Evolutionary conservation across 2,888 invertebrate genomes (phyloP), one percentile per base, ranked within the genome.

Genomic region (Ditula angustiorana): DNA sequence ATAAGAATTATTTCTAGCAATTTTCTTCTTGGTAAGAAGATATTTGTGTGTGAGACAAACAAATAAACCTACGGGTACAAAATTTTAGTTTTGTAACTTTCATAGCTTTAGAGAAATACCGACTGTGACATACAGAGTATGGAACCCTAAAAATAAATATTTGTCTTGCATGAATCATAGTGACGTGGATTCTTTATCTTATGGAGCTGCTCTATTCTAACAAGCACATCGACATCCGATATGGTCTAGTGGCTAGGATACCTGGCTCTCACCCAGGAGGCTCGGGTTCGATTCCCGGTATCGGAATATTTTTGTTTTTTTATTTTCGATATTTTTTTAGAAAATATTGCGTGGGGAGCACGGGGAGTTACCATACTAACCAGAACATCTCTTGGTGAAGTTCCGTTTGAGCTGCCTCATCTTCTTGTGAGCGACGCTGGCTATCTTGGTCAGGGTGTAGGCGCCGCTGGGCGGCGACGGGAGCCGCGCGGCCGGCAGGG

Each of bases 351-450:
- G n/a, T n/a, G n/a, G n/a, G n/a, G n/a, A 30, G 30, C 30, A 8
- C 30, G 5, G 30, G n/a, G n/a, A n/a, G n/a, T n/a, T n/a, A 5
- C 16, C 3, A 8, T 52, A 65, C 78, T 77, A 65, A 93, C 93
- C 92, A 30, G 89, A 85, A 69, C 92, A 92, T 82, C 90, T 79
- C 73, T 95, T 95, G n/a, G 94, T 94, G 67, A 95, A 93, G 74
- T 95, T 96, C 67, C 95, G 93, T 75, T 95, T 94, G 69, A 96
- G 92, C 75, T 95, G 94, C 66, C 94, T 93, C 93, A 96, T 95
- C 77, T 94, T 95, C 62, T 83, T 80, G 68, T 92, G 92, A 2
- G 95, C 95, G 0, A 94, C 94, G 75, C 94, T 94, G n/a, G 94
- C 94, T 70, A 95, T 92, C 76, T 94, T 94, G 0, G 94, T 95